A percentile compares a stretch with the other conserved stretches of the same genome.
phyloP scores from a whole-genome alignment of 2,888 invertebrate genomes.

The Lasiommata megera region DNA sequence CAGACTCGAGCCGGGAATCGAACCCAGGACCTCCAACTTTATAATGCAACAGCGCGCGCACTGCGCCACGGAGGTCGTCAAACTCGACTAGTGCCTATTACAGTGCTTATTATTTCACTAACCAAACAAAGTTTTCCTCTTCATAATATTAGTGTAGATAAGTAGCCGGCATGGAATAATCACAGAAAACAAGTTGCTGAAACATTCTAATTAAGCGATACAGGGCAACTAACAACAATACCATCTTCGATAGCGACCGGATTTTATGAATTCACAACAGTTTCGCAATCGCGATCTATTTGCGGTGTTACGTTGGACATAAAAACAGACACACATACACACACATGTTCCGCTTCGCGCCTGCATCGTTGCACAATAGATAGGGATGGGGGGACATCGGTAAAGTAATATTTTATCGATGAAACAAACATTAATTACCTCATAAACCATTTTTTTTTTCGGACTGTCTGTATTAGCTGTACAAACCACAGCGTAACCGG shows the following conservation, averaged over 20 bases:
- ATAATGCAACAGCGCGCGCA: too few relatives aligned
- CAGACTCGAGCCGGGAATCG: too few relatives aligned
- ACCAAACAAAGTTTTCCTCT: too few relatives aligned
- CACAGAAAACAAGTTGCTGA: background rate
- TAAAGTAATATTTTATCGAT: background rate
- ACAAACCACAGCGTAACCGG: too few relatives aligned
- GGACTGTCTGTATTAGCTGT: too few relatives aligned
- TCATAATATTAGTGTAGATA: too few relatives aligned
- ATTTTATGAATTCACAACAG: slow-evolving; percentile 10
- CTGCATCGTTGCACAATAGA: slow-evolving; percentile 55
- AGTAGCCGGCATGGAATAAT: too few relatives aligned
- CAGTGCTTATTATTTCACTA: too few relatives aligned
- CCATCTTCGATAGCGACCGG: slow-evolving; percentile 14
- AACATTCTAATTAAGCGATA: background rate
- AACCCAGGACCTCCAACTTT: too few relatives aligned
- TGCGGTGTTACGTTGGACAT: slow-evolving; percentile 33
- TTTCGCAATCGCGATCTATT: slow-evolving; percentile 36
- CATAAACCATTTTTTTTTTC: background rate
- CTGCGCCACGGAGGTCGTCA: too few relatives aligned
- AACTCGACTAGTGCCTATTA: too few relatives aligned
- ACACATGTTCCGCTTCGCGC: slow-evolving; percentile 52
- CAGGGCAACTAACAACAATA: background rate
- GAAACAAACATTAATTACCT: background rate
- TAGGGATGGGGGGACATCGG: slow-evolving; percentile 41
- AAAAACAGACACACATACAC: slow-evolving; percentile 19